Conservation (phyloP, 2,797 vertebrate genomes). For the Allobates femoralis region DNA sequence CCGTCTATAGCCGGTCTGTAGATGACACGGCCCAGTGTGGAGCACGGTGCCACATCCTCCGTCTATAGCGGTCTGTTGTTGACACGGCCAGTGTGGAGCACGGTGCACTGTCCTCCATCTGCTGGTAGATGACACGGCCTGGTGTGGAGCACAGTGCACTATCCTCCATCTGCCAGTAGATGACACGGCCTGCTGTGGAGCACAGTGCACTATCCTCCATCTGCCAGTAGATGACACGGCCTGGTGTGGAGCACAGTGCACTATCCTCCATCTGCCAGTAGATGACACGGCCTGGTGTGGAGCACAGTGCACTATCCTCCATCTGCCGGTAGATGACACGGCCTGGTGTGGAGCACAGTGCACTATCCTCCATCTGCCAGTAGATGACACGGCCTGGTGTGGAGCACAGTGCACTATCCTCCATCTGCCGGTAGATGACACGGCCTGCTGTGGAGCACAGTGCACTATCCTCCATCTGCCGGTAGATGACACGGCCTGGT, state of each 20-base stretch:
- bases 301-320: background rate
- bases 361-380: accelerated
- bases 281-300: conserved; percentile 27
- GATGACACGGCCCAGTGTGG: conserved; percentile 28
- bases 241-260: conserved; percentile 35
- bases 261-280: accelerated
- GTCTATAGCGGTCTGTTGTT: background rate
- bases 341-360: conserved; percentile 36
- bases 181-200: conserved; percentile 15
- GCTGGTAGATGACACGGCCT: background rate
- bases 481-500: conserved; percentile 12
- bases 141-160: conserved; percentile 34
- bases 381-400: conserved; percentile 27
- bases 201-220: background rate
- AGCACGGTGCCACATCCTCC: background rate
- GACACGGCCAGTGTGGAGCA: conserved; percentile 26
- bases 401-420: background rate
- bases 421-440: background rate
- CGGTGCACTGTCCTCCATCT: conserved; percentile 11
- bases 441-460: conserved; percentile 28
- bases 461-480: accelerated
- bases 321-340: background rate
- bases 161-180: background rate
- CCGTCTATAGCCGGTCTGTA: background rate
- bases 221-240: background rate